A percentile compares a stretch with the other conserved stretches of the same genome.
Evolutionary conservation across 2,888 invertebrate species (phyloP).

Genomic region (Mesorhabditis spiculigera): DNA sequence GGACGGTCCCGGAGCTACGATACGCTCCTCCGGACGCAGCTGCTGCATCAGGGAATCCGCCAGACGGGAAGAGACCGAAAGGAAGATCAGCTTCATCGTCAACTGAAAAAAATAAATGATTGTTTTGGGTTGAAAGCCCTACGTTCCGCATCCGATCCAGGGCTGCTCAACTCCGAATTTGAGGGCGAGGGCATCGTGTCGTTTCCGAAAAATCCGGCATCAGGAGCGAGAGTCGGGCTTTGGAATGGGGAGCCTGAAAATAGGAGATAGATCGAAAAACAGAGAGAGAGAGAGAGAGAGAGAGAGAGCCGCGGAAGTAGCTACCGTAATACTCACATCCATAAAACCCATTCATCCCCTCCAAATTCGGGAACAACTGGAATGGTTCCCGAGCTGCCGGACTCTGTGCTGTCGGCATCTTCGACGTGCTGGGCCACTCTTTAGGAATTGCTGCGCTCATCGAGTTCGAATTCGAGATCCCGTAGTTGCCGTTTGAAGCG

Average conservation of each 20-base stretch:
- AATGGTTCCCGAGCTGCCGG: background rate
- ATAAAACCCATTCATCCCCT: conserved; percentile 3
- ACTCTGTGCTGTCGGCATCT: background rate
- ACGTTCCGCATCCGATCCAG: conserved; percentile 36
- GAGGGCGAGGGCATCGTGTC: conserved; percentile 27
- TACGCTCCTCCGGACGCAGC: background rate
- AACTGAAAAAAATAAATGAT: conserved; percentile 17
- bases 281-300: too few relatives aligned
- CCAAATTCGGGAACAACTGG: background rate
- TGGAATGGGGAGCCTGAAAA: background rate
- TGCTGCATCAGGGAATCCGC: background rate
- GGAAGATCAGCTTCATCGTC: conserved; percentile 25
- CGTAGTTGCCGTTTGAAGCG: conserved; percentile 17
- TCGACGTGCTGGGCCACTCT: background rate
- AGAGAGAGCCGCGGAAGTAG: too few relatives aligned
- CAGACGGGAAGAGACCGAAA: background rate
- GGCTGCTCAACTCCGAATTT: conserved; percentile 38
- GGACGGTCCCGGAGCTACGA: conserved; percentile 67
- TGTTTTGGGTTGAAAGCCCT: background rate
- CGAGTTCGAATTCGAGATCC: background rate
- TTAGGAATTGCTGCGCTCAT: background rate
- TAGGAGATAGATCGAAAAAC: too few relatives aligned
- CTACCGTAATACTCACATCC: background rate
- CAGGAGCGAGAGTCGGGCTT: background rate
- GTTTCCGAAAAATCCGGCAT: background rate